These are phyloP conservation scores for Sus scrofa DNA, from an alignment of 2,113 vertebrate species.

Conservation along the genomic window DNA sequence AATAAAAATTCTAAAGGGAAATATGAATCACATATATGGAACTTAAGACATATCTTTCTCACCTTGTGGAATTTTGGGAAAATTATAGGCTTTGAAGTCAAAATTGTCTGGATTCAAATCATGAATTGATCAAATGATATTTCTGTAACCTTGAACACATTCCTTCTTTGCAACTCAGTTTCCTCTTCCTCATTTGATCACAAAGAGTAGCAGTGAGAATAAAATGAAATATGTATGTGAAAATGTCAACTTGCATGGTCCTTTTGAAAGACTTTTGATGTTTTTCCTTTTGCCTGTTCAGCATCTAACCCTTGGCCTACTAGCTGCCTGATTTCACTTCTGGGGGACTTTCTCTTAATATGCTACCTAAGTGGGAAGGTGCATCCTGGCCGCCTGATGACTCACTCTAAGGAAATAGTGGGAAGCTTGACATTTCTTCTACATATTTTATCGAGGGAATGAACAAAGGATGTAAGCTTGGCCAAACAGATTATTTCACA, in stretches of 20 bases:
- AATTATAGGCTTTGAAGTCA: background rate
- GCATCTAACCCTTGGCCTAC: background rate
- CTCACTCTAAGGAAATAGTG: background rate
- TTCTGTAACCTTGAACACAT: background rate
- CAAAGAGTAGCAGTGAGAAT: background rate
- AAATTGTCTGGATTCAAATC: background rate
- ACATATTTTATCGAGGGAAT: background rate
- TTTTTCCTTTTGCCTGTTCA: background rate
- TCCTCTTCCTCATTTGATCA: background rate
- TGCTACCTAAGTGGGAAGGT: background rate
- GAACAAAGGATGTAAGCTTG: background rate
- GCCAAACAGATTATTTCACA: background rate
- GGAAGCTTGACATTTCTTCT: background rate
- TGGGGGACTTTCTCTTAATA: background rate
- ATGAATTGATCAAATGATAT: background rate
- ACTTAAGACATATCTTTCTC: background rate
- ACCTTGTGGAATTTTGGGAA: background rate
- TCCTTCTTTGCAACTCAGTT: background rate
- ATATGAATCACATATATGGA: background rate
- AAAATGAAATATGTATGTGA: background rate
- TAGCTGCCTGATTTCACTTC: background rate
- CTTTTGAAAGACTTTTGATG: background rate
- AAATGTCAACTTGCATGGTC: background rate
- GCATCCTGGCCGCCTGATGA: background rate
- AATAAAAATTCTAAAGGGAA: conserved; percentile 16